phyloP scores from a whole-genome alignment of 2,113 vertebrate species.

The Bubo bubo region DNA sequence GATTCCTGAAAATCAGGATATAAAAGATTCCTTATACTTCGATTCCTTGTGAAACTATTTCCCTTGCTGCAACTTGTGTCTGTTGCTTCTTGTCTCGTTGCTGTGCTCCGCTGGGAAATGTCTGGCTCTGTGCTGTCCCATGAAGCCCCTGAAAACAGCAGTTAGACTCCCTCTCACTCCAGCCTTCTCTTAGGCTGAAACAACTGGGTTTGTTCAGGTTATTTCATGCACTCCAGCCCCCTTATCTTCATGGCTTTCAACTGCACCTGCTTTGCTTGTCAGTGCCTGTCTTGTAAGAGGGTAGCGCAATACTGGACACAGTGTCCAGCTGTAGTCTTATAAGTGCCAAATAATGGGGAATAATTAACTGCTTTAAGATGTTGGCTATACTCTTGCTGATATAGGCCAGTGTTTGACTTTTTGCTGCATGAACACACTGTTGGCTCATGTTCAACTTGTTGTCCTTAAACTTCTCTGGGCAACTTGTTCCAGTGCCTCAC shows the following conservation, averaged over 20 bases:
- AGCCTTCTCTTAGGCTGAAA: background rate
- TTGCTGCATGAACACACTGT: background rate
- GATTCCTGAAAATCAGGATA: background rate
- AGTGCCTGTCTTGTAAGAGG: background rate
- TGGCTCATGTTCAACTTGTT: background rate
- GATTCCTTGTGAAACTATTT: background rate
- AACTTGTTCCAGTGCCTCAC: too few relatives aligned
- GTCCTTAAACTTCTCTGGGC: background rate
- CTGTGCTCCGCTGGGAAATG: background rate
- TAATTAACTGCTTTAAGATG: background rate
- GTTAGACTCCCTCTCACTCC: background rate
- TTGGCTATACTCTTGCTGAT: background rate
- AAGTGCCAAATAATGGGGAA: background rate
- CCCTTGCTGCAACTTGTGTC: too few relatives aligned
- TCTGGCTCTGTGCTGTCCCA: background rate
- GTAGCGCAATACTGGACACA: background rate
- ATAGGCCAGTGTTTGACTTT: background rate
- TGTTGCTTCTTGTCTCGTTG: fast-evolving
- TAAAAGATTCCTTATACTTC: background rate
- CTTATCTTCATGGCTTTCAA: background rate
- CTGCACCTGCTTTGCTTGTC: background rate
- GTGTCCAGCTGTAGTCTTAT: fast-evolving
- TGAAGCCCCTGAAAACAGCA: background rate
- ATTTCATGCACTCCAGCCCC: background rate
- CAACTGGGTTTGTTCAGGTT: background rate